Conservation (phyloP, 1,140 invertebrate species). For the Panagrolaimus sp. region DNA sequence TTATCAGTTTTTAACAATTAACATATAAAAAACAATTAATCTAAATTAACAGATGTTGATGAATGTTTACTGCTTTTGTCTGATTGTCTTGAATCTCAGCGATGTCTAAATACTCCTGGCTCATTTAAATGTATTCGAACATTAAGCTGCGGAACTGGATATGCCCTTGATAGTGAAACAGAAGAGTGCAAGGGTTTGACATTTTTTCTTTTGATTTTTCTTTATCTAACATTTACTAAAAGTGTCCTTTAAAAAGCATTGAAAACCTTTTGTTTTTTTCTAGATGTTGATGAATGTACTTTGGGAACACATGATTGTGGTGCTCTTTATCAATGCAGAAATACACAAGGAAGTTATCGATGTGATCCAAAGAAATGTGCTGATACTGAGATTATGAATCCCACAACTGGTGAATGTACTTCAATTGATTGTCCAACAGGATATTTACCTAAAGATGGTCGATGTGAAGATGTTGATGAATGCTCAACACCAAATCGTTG, state of each 20-base stretch:
- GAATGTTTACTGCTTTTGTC: conserved; percentile 53
- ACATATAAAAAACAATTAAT: not conserved
- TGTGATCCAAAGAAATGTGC: conserved; percentile 67
- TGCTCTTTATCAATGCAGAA: conserved; percentile 73
- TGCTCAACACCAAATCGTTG: conserved; percentile 68
- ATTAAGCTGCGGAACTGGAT: conserved; percentile 86
- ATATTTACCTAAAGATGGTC: conserved; percentile 60
- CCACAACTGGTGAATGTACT: conserved; percentile 54
- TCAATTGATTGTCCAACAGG: conserved; percentile 61
- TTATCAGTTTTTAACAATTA: conserved; percentile 5
- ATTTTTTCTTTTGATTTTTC: not conserved
- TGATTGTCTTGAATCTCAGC: conserved; percentile 54
- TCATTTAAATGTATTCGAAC: conserved; percentile 69
- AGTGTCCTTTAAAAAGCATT: too few species aligned
- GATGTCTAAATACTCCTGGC: conserved; percentile 56
- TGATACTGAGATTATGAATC: conserved; percentile 51
- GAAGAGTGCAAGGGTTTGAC: conserved; percentile 66
- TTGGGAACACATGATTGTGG: conserved; percentile 76
- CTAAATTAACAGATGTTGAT: conserved; percentile 44
- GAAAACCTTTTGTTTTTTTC: conserved; percentile 20
- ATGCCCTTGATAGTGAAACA: conserved; percentile 79
- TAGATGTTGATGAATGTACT: conserved; percentile 85
- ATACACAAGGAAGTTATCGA: conserved; percentile 74
- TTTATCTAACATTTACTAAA: not conserved
- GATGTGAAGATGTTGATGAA: conserved; percentile 76